Evolutionary conservation across 2,797 vertebrate genomes (phyloP).

Genomic region (Adelosebastes latens): DNA sequence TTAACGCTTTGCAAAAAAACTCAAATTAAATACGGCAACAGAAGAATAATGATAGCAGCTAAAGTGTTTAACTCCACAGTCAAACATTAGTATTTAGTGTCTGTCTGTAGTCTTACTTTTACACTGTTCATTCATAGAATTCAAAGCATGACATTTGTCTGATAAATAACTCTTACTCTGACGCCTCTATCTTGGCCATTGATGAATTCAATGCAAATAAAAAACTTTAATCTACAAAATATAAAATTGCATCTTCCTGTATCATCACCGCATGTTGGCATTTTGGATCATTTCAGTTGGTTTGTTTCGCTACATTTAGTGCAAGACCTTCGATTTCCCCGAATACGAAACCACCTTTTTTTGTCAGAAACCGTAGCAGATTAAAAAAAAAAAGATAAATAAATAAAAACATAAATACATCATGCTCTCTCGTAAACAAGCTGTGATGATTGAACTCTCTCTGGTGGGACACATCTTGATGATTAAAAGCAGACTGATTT

Average conservation of each 20-base stretch:
- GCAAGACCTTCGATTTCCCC: slow-evolving; percentile 64
- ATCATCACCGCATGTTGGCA: slow-evolving; percentile 71
- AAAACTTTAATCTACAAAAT: slow-evolving; percentile 71
- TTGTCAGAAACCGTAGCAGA: slow-evolving; percentile 56
- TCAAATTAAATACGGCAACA: slow-evolving; percentile 68
- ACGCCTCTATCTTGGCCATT: slow-evolving; percentile 51
- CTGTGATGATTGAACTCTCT: slow-evolving; percentile 54
- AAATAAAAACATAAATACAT: slow-evolving; percentile 78
- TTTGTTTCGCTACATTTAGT: slow-evolving; percentile 77
- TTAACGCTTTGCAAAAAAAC: slow-evolving; percentile 67
- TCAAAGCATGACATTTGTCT: slow-evolving; percentile 49
- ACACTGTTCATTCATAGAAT: slow-evolving; percentile 55
- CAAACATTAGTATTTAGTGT: slow-evolving; percentile 77
- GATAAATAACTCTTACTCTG: slow-evolving; percentile 64
- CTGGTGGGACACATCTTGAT: slow-evolving; percentile 35
- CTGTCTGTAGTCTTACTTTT: slow-evolving; percentile 34
- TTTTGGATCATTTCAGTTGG: slow-evolving; percentile 55
- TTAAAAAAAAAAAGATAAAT: slow-evolving; percentile 62
- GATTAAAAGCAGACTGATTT: slow-evolving; percentile 37
- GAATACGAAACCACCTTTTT: slow-evolving; percentile 48
- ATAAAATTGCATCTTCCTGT: slow-evolving; percentile 74
- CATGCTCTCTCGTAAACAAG: slow-evolving; percentile 61
- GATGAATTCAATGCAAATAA: slow-evolving; percentile 65
- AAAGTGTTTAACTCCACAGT: slow-evolving; percentile 71
- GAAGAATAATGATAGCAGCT: slow-evolving; percentile 74